Conservation (phyloP, 1,140 invertebrate species). For the Drosophila tani region DNA sequence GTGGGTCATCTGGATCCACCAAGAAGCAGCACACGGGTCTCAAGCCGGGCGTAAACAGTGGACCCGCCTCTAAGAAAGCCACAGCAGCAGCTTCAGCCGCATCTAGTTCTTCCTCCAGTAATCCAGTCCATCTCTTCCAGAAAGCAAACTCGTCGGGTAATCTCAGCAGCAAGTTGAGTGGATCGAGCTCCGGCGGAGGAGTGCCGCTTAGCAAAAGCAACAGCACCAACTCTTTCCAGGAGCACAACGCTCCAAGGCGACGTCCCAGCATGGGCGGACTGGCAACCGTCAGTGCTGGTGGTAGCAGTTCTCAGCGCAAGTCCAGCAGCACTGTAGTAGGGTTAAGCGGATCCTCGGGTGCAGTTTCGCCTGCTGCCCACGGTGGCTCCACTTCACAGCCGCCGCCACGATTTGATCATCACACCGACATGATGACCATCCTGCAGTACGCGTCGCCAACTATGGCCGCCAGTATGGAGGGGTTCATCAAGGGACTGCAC, state of each 20-base stretch:
- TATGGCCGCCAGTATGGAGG: slow-evolving; percentile 87
- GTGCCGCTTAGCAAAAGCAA: slow-evolving; percentile 74
- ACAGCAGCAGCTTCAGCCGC: slow-evolving; percentile 20
- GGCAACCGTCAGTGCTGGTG: slow-evolving; percentile 31
- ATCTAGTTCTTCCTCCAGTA: slow-evolving; percentile 43
- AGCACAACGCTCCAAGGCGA: slow-evolving; percentile 53
- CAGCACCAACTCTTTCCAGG: slow-evolving; percentile 74
- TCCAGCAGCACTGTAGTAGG: slow-evolving; percentile 26
- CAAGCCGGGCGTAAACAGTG: slow-evolving; percentile 90
- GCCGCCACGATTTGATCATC: slow-evolving; percentile 71
- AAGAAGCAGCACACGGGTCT: slow-evolving; percentile 90
- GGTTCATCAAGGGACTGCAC: slow-evolving; percentile 91
- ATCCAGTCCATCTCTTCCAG: slow-evolving; percentile 78
- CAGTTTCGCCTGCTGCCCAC: slow-evolving; percentile 61
- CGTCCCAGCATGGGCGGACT: slow-evolving; percentile 57
- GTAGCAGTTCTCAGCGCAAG: slow-evolving; percentile 48
- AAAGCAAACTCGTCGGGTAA: slow-evolving; percentile 81
- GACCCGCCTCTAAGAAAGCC: slow-evolving; percentile 76
- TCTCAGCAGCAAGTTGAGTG: slow-evolving; percentile 66
- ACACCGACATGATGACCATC: slow-evolving; percentile 83
- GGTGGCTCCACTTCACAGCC: slow-evolving; percentile 65
- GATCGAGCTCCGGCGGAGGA: slow-evolving; percentile 47
- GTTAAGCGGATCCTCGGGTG: slow-evolving; percentile 35
- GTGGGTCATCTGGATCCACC: slow-evolving; percentile 13
- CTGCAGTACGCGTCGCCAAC: slow-evolving; percentile 77